These are phyloP conservation scores for Bungarus multicinctus DNA, from an alignment of 2,113 vertebrate species.

Conservation along the genomic window DNA sequence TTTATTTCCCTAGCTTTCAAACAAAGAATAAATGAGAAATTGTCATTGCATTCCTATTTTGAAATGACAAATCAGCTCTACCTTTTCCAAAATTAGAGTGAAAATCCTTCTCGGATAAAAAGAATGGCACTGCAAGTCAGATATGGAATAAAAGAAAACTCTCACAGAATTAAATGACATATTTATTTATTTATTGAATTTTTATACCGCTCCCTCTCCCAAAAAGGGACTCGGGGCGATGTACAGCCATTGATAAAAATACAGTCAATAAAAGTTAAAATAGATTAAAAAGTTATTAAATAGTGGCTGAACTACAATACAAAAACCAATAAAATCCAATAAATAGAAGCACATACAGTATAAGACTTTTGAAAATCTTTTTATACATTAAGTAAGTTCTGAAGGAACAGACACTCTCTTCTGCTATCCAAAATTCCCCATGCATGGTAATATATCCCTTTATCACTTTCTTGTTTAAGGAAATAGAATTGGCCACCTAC, in stretches of 20 bases:
- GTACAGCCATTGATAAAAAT: no score
- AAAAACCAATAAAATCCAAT: no score
- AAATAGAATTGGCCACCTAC: constrained; percentile 71
- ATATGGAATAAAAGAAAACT: not conserved
- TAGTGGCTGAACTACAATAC: no score
- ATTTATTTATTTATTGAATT: no score
- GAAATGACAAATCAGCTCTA: not conserved
- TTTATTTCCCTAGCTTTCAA: not conserved
- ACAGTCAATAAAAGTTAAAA: no score
- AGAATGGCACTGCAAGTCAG: not conserved
- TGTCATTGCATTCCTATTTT: not conserved
- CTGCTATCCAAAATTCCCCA: not conserved
- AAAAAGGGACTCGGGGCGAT: no score
- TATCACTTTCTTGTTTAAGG: constrained; percentile 57
- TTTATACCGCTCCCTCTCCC: no score
- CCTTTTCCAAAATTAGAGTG: not conserved
- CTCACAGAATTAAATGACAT: not conserved
- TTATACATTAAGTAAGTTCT: no score
- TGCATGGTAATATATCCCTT: constrained; percentile 16
- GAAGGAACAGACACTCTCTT: no score
- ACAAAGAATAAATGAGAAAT: not conserved
- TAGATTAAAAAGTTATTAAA: no score
- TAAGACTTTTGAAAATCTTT: no score
- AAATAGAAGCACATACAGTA: not conserved
- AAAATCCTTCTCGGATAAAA: not conserved